Evolutionary conservation across 1,140 invertebrate genomes (phyloP).

Genomic region (Hestina assimilis): DNA sequence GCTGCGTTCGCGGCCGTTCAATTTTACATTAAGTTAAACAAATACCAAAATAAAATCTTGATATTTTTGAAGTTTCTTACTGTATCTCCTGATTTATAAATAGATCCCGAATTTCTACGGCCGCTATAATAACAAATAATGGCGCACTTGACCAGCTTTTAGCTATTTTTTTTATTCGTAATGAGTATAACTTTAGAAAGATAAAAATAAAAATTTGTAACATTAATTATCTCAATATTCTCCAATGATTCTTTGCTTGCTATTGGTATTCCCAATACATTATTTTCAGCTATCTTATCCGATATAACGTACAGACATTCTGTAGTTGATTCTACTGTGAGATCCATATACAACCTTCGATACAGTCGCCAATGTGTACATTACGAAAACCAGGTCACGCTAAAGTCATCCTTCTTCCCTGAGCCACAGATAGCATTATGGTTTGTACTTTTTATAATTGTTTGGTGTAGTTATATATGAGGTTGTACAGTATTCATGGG

Average conservation of each 20-base stretch:
- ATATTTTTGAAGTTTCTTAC: too few species aligned
- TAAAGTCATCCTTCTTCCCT: not conserved
- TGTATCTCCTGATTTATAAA: too few species aligned
- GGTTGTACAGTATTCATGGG: constrained; percentile 25
- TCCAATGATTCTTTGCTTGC: not conserved
- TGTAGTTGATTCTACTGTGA: constrained; percentile 27
- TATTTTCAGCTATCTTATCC: constrained; percentile 7
- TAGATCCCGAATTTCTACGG: too few species aligned
- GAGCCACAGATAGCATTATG: not conserved
- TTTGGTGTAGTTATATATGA: not conserved
- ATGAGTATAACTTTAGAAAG: too few species aligned
- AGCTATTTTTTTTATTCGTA: too few species aligned
- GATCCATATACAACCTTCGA: constrained; percentile 20
- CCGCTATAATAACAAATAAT: too few species aligned
- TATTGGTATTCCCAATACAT: not conserved
- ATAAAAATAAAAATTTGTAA: too few species aligned
- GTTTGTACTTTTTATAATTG: not conserved
- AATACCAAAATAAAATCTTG: too few species aligned
- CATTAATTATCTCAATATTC: not conserved
- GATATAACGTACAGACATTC: constrained; percentile 22
- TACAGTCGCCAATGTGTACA: constrained; percentile 5
- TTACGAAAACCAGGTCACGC: not conserved
- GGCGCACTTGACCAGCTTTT: too few species aligned
- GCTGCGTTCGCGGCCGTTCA: too few species aligned
- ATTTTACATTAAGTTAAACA: too few species aligned